A percentile compares a stretch with the other conserved stretches of the same genome.
These are phyloP conservation scores for Carassius carassius DNA, from an alignment of 2,113 vertebrate genomes.

Conservation along the genomic window DNA sequence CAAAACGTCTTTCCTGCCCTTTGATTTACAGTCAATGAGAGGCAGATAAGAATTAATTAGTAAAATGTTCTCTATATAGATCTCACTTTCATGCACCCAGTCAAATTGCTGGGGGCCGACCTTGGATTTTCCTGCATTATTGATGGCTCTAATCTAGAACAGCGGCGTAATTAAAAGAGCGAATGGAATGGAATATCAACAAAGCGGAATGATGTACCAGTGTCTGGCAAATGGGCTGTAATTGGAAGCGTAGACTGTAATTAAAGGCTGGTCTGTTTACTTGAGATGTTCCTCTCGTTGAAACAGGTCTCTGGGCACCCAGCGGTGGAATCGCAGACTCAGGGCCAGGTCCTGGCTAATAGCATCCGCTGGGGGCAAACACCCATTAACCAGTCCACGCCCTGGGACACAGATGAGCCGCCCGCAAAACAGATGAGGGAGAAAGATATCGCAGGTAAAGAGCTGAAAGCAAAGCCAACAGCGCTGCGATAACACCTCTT, in stretches of 20 bases:
- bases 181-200: conserved; percentile 58
- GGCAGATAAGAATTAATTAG: conserved; percentile 54
- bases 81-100: conserved; percentile 50
- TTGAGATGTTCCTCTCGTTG: conserved; percentile 27
- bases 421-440: conserved; percentile 91
- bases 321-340: conserved; percentile 86
- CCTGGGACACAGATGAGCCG: conserved; percentile 98
- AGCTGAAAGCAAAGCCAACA: neutral
- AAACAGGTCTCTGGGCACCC: conserved; percentile 87
- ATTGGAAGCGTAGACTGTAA: conserved; percentile 43
- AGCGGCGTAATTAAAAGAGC: conserved; percentile 56
- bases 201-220: conserved; percentile 54
- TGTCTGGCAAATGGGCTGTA: conserved; percentile 45
- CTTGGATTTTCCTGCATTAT: conserved; percentile 58
- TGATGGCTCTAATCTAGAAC: conserved; percentile 58
- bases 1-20: conserved; percentile 13
- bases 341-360: conserved; percentile 85
- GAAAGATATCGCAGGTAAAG: conserved; percentile 87
- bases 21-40: conserved; percentile 46
- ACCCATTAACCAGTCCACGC: conserved; percentile 97
- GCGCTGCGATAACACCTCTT: neutral
- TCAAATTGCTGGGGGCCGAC: conserved; percentile 53
- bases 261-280: conserved; percentile 53
- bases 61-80: conserved; percentile 58
- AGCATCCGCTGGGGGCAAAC: conserved; percentile 97